phyloP scores from a whole-genome alignment of 2,888 invertebrate species.

The Lobophora halterata region DNA sequence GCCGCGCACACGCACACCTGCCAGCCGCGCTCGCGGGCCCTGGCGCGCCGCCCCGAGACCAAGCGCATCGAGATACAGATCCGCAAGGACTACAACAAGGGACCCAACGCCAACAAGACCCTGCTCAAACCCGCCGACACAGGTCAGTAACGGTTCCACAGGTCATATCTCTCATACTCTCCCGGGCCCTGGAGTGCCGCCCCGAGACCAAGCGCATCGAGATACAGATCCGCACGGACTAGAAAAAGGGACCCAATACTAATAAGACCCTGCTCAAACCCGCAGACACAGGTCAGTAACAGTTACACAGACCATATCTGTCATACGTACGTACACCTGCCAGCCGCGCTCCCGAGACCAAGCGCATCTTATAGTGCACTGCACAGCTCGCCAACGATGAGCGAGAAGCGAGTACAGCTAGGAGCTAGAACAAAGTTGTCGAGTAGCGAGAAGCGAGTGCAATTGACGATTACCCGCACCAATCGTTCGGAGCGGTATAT shows the following conservation, averaged over 20 bases:
- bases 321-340: too few relatives aligned
- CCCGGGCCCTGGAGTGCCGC: conserved; percentile 43
- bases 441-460: too few relatives aligned
- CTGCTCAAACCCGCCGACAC: conserved; percentile 34
- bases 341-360: too few relatives aligned
- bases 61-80: conserved; percentile 71
- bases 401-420: too few relatives aligned
- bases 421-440: too few relatives aligned
- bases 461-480: too few relatives aligned
- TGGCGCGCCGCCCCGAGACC: conserved; percentile 40
- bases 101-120: conserved; percentile 34
- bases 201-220: conserved; percentile 58
- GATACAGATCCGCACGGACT: conserved; percentile 72
- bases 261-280: conserved; percentile 33
- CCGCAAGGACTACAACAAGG: conserved; percentile 69
- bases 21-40: conserved; percentile 69
- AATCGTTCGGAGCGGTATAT: too few relatives aligned
- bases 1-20: conserved; percentile 87
- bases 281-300: conserved; percentile 36
- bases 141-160: conserved; percentile 32
- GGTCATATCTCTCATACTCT: too few relatives aligned
- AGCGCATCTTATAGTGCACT: too few relatives aligned
- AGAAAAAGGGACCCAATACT: conserved; percentile 52
- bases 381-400: too few relatives aligned
- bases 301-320: too few relatives aligned